Percentiles rank a stretch among this genome's conserved stretches.
These are phyloP conservation scores for Proisotoma minuta DNA, from an alignment of 2,888 invertebrate genomes.

Conservation along the genomic window DNA sequence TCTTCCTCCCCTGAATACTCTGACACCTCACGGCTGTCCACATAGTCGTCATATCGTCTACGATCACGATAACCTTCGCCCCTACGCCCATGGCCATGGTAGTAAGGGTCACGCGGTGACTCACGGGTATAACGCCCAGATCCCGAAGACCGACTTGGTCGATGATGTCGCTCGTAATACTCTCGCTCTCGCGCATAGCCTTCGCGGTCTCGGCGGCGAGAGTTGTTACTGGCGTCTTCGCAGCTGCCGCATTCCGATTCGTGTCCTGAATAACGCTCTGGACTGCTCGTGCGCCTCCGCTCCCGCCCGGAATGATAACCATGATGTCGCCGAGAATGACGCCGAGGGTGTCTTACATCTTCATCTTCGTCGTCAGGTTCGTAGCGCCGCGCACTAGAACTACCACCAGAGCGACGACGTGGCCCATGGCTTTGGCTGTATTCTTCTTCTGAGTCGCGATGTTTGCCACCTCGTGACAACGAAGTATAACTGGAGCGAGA, in stretches of 20 bases:
- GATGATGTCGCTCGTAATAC: slow-evolving; percentile 51
- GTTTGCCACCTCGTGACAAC: slow-evolving; percentile 22
- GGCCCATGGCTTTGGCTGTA: slow-evolving; percentile 26
- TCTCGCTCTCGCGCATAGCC: slow-evolving; percentile 51
- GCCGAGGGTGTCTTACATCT: slow-evolving; percentile 32
- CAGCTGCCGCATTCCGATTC: slow-evolving; percentile 44
- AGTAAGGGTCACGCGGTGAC: slow-evolving; percentile 51
- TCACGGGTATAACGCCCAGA: slow-evolving; percentile 51
- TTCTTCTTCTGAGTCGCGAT: slow-evolving; percentile 42
- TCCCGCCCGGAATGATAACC: slow-evolving; percentile 15
- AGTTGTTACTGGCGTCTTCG: slow-evolving; percentile 49
- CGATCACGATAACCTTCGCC: slow-evolving; percentile 18
- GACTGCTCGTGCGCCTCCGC: slow-evolving; percentile 14
- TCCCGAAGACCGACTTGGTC: slow-evolving; percentile 51
- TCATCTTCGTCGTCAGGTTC: slow-evolving; percentile 35
- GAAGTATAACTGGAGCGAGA: slow-evolving; percentile 39
- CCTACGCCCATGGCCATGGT: slow-evolving; percentile 23
- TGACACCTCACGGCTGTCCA: slow-evolving; percentile 34
- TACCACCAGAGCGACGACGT: slow-evolving; percentile 6
- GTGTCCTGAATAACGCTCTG: slow-evolving; percentile 41
- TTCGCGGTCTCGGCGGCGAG: slow-evolving; percentile 51
- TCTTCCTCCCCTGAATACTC: slow-evolving; percentile 44
- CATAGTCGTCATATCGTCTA: slow-evolving; percentile 31
- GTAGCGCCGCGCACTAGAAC: not conserved
- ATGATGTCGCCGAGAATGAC: slow-evolving; percentile 30